These are phyloP conservation scores for Tenthredo amoena DNA, from an alignment of 2,888 invertebrate species.

Conservation along the genomic window DNA sequence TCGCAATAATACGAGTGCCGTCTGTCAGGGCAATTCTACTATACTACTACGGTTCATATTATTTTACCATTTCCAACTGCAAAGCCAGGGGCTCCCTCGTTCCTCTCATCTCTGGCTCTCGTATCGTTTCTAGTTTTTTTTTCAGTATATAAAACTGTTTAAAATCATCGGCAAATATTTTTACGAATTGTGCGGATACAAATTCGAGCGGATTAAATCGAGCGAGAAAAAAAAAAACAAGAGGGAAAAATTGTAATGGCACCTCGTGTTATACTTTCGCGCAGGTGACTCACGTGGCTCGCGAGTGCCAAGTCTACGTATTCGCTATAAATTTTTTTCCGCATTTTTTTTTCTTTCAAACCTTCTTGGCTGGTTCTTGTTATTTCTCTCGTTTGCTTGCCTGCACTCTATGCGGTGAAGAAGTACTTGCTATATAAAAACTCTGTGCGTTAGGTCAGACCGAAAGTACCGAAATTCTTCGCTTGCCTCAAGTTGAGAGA, in stretches of 20 bases:
- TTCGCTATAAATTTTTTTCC: not conserved
- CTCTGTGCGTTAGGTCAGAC: not conserved
- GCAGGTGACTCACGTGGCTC: not conserved
- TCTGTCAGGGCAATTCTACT: slow-evolving; percentile 59
- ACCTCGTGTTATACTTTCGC: not conserved
- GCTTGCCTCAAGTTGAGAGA: not conserved
- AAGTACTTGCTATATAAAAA: not conserved
- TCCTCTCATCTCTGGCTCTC: not conserved
- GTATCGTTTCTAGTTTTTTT: not conserved
- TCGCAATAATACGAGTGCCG: slow-evolving; percentile 67
- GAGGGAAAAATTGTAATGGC: not conserved
- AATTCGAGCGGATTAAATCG: not conserved
- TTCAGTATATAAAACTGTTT: not conserved
- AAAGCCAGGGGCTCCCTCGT: not conserved
- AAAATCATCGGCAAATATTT: not conserved
- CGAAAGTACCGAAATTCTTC: not conserved
- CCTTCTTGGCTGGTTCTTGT: slow-evolving; percentile 4
- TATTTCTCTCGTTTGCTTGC: not conserved
- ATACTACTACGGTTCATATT: slow-evolving; percentile 3
- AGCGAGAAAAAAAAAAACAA: not conserved
- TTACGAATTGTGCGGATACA: not conserved
- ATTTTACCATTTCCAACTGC: slow-evolving; percentile 38
- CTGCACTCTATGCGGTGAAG: not conserved
- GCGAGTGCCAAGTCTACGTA: slow-evolving; percentile 7
- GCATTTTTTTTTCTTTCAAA: not conserved